Percentiles rank a stretch among this genome's conserved stretches.
These are phyloP conservation scores for Zophobas atratus DNA, from an alignment of 1,140 invertebrate species.

Conservation along the genomic window DNA sequence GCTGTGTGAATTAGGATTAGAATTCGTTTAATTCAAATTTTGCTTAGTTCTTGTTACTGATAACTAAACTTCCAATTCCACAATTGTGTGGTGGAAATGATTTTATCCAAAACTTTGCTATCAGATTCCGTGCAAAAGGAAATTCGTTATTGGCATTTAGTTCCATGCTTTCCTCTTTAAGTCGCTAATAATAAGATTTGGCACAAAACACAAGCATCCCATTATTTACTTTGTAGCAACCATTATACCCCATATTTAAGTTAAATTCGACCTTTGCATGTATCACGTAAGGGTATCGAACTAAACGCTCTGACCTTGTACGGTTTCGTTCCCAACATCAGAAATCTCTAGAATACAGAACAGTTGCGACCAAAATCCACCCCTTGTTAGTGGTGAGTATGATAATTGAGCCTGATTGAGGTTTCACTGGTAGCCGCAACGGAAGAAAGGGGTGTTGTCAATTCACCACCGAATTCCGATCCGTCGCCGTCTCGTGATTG, in stretches of 20 bases:
- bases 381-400: slow-evolving; percentile 42
- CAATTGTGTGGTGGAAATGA: no score
- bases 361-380: slow-evolving; percentile 14
- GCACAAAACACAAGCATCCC: slow-evolving; percentile 5
- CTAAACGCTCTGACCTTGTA: slow-evolving; percentile 16
- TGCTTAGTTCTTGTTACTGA: no score
- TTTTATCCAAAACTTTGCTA: background rate
- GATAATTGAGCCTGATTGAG: slow-evolving; percentile 62
- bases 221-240: background rate
- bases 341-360: background rate
- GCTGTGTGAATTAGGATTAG: no score
- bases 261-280: slow-evolving; percentile 27
- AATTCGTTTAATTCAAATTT: no score
- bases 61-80: no score
- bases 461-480: slow-evolving; percentile 55
- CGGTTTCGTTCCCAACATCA: background rate
- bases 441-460: slow-evolving; percentile 53
- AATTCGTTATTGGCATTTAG: background rate
- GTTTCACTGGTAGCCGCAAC: slow-evolving; percentile 57
- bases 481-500: slow-evolving; percentile 13
- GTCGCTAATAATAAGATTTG: background rate
- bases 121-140: background rate
- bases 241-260: background rate
- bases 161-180: background rate
- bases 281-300: background rate